Evolutionary conservation across 2,113 vertebrate species (phyloP).

Genomic region (Stigmatopora nigra): DNA sequence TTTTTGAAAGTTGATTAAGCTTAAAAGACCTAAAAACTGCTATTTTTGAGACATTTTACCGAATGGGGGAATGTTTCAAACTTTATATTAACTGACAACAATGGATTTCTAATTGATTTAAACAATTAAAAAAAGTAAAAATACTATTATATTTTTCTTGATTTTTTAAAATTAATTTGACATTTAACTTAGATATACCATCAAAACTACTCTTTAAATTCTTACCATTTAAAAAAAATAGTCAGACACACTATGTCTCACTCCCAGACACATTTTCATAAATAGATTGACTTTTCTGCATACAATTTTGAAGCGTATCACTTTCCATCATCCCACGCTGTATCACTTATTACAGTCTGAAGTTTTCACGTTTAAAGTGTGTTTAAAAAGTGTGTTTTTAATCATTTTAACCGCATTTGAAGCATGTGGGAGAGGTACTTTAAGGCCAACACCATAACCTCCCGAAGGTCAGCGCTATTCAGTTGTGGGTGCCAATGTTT

Average conservation of each 20-base stretch:
- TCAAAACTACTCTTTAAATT: too few species aligned
- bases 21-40: too few species aligned
- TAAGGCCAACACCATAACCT: neutral
- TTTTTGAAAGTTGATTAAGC: too few species aligned
- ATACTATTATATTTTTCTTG: too few species aligned
- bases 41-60: too few species aligned
- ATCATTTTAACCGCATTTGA: neutral
- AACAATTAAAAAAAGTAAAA: too few species aligned
- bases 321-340: neutral
- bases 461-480: neutral
- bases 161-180: too few species aligned
- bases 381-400: neutral
- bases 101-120: too few species aligned
- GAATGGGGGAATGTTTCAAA: too few species aligned
- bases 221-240: too few species aligned
- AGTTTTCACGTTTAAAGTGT: neutral
- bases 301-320: neutral
- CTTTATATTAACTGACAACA: too few species aligned
- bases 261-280: neutral
- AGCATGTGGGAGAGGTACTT: constrained; percentile 1
- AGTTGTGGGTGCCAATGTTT: neutral
- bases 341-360: neutral
- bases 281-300: neutral
- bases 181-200: too few species aligned
- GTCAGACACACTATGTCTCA: neutral